A percentile compares a stretch with the other conserved stretches of the same genome.
Evolutionary conservation across 2,797 vertebrate species (phyloP).

Genomic region (Tauraco hartlaubi): DNA sequence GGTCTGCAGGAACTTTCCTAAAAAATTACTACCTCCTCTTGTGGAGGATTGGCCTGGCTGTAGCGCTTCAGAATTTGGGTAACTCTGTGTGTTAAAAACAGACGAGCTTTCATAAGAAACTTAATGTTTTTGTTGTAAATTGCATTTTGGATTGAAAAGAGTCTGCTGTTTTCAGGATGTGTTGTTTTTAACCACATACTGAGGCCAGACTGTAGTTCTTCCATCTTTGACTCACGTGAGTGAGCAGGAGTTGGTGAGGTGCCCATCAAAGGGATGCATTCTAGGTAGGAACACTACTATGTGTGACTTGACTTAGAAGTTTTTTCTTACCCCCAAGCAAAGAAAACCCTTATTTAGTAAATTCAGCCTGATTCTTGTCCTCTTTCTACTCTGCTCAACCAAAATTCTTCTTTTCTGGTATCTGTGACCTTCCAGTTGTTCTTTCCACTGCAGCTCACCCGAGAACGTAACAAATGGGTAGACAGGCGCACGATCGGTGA

Average conservation of each 20-base stretch:
- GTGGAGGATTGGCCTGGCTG: neutral
- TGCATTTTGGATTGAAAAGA: too few species aligned
- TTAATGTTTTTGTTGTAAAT: neutral
- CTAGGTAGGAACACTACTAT: neutral
- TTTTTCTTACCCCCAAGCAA: neutral
- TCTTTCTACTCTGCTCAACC: neutral
- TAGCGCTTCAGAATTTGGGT: neutral
- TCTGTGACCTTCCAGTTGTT: constrained; percentile 2
- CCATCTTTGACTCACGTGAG: accelerated
- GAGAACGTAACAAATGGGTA: neutral
- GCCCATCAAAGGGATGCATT: neutral
- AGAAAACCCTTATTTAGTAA: neutral
- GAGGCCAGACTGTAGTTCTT: neutral
- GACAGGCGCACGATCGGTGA: neutral
- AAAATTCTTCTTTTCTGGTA: neutral
- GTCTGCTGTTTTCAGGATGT: neutral
- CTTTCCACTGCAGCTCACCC: neutral
- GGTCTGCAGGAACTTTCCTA: neutral
- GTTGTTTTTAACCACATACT: neutral
- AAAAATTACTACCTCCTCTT: neutral
- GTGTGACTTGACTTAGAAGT: neutral
- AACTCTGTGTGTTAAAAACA: neutral
- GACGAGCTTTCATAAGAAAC: neutral
- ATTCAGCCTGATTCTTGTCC: neutral
- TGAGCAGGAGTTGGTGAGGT: neutral